Evolutionary conservation across 1,140 invertebrate species (phyloP), one percentile per base, ranked within the genome.

Genomic region (Berghia stephanieae): DNA sequence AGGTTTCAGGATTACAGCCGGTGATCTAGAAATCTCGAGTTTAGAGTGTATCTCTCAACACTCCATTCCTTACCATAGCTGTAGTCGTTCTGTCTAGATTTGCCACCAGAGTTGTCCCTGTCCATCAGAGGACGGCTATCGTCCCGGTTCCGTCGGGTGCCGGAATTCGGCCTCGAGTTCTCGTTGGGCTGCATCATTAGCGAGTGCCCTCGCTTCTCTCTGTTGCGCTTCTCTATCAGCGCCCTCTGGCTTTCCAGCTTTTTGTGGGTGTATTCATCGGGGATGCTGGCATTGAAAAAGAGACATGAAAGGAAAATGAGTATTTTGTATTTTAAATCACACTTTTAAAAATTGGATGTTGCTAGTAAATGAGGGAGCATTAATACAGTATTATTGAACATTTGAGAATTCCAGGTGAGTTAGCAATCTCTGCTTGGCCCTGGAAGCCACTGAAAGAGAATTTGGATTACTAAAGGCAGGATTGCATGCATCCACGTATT

Each of bases 171-270:
- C 8, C 82, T 78, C 38, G 34, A 63, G 75, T 79, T 79, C 24
- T 78, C 72, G 55, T 80, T 81, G 38, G 77, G 80, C 75, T 82
- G 80, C 77, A 83, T 80, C 52, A 83, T 80, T 21, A 78, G 43
- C 0, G 71, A 63, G 36, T 52, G 68, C 63, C 79, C 71, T 6
- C 79, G 69, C 72, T 83, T 83, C 68, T 73, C 79, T 42, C 75
- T 66, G 27, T 68, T 75, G 36, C 77, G 57, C 55, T 75, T 68
- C 31, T 79, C 79, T 34, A 83, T 83, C 18, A 75, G 60, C 16
- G 70, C 67, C 3, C 71, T 68, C 80, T 83, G 77, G 55, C 80
- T 81, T 42, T 84, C 80, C 75, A 82, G 80, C 49, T 81, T 84
- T 67, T 78, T 84, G 55, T 80, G 77, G n/a, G 43, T 70, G 57